phyloP scores from a whole-genome alignment of 1,140 invertebrate species.

The Phymorhynchus buccinoides region DNA sequence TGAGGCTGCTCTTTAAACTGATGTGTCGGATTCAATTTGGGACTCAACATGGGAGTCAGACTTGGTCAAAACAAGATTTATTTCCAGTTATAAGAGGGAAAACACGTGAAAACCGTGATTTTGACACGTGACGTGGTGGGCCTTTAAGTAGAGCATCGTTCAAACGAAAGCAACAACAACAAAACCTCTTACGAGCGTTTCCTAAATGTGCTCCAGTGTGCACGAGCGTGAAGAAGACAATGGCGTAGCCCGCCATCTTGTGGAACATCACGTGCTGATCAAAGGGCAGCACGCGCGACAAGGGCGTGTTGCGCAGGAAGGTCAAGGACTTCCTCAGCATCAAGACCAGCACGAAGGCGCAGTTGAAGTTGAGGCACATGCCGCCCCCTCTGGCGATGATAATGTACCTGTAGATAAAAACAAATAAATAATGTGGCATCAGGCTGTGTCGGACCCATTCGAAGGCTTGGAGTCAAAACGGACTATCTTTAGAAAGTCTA shows the following conservation, averaged over 20 bases:
- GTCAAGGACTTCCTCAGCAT: constrained; percentile 91
- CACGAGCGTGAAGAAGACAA: constrained; percentile 82
- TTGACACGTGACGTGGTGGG: too few relatives aligned
- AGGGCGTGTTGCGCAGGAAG: constrained; percentile 84
- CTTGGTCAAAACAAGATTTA: too few relatives aligned
- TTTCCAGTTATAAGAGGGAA: too few relatives aligned
- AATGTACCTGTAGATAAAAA: constrained; percentile 77
- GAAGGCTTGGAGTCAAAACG: too few relatives aligned
- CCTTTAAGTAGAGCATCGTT: too few relatives aligned
- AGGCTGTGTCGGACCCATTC: too few relatives aligned
- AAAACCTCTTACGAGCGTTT: constrained; percentile 76
- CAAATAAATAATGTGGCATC: neutral
- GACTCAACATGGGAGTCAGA: too few relatives aligned
- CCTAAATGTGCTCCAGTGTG: constrained; percentile 90
- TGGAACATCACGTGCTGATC: constrained; percentile 96
- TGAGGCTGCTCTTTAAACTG: too few relatives aligned
- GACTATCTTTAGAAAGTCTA: too few relatives aligned
- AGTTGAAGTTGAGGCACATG: constrained; percentile 94
- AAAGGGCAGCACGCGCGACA: constrained; percentile 84
- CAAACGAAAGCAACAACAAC: too few relatives aligned
- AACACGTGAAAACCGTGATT: too few relatives aligned
- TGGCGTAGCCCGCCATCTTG: constrained; percentile 88
- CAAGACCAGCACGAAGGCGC: constrained; percentile 88
- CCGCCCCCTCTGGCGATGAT: constrained; percentile 87
- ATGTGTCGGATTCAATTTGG: too few relatives aligned